Evolutionary conservation across 30 jellyfish, hydroid and myxozoan species (phyloP), one percentile per base, ranked within the genome.

Genomic region (Aurelia aurita complex sp. Pacific): DNA sequence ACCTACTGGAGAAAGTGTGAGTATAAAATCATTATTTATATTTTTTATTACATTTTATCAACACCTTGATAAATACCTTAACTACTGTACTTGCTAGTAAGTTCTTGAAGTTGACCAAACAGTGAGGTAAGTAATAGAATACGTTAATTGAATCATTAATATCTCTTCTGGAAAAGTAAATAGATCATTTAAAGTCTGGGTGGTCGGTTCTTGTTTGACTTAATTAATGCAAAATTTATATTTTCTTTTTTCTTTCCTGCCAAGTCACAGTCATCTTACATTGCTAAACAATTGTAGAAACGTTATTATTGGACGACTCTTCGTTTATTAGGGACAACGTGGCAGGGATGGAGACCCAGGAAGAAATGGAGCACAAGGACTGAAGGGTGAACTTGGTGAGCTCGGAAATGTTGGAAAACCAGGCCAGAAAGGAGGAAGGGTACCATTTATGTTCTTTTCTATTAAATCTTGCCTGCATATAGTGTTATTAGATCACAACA

Each of bases 361-460:
- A 4, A 74, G 79, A 61, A 73, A 71, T 34, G 97, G 99, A 13
- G 89, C 93, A 16, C 91, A 89, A 71, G 99, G 99, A 35, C 50
- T 94, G 63, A 83, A 96, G 79, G 99, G 99, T 52, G 99, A 85
- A 34, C 96, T 96, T 1, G 99, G 99, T 63, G 86, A 73, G 62
- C 83, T 80, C 75, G 99, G 99, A 32, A 82, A 87, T 73, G 91
- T 78, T 64, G 99, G 99, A 8, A 85, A 63, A 62, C 46, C 68
- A 52, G 99, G 99, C 33, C 97, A 89, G 78, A 80, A 80, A 64
- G 97, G 97, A 79, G 63, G 76, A 32, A 88, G 91, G 73, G 96
- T 88, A 79, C 5, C 81, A 66, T 18, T 61, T 61, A 2, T 61
- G 57, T 46, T 46, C 57, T 33, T 32, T 17, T 61, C 72, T 38